Evolutionary conservation across 2,888 invertebrate genomes (phyloP).

Genomic region (Drosophila borealis): DNA sequence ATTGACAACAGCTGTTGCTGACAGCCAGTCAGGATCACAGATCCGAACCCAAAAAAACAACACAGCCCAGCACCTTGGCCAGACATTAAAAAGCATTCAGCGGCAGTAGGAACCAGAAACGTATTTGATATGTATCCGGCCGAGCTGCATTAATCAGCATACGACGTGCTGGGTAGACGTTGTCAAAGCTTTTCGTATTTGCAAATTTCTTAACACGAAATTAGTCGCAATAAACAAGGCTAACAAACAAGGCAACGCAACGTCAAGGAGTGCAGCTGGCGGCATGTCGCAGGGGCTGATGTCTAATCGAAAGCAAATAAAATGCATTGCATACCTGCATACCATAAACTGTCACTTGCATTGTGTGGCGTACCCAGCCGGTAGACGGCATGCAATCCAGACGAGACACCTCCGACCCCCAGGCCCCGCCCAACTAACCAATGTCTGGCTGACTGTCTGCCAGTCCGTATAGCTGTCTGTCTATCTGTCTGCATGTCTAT

Average conservation of each 20-base stretch:
- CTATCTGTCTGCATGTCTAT: conserved; percentile 23
- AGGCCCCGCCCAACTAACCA: neutral
- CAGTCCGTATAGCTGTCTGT: conserved; percentile 10
- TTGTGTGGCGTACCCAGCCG: conserved; percentile 42
- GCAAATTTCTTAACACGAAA: conserved; percentile 79
- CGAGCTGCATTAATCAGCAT: conserved; percentile 43
- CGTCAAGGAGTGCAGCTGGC: conserved; percentile 17
- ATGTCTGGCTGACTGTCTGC: conserved; percentile 20
- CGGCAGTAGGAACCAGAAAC: conserved; percentile 18
- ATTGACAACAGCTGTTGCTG: conserved; percentile 63
- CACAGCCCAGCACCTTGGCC: neutral
- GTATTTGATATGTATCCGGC: conserved; percentile 46
- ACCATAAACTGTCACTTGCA: conserved; percentile 78
- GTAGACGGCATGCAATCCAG: conserved; percentile 40
- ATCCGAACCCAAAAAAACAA: neutral
- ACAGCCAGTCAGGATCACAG: conserved; percentile 47
- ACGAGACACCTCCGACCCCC: conserved; percentile 19
- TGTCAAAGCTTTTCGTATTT: conserved; percentile 63
- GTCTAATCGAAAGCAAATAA: conserved; percentile 80
- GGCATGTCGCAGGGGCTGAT: conserved; percentile 10
- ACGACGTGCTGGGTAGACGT: conserved; percentile 33
- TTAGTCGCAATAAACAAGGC: conserved; percentile 78
- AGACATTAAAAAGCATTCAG: conserved; percentile 33
- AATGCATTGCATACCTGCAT: conserved; percentile 78
- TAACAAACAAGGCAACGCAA: conserved; percentile 57